Evolutionary conservation across 2,888 invertebrate species (phyloP).

Genomic region (Apomyelois bistriatella): DNA sequence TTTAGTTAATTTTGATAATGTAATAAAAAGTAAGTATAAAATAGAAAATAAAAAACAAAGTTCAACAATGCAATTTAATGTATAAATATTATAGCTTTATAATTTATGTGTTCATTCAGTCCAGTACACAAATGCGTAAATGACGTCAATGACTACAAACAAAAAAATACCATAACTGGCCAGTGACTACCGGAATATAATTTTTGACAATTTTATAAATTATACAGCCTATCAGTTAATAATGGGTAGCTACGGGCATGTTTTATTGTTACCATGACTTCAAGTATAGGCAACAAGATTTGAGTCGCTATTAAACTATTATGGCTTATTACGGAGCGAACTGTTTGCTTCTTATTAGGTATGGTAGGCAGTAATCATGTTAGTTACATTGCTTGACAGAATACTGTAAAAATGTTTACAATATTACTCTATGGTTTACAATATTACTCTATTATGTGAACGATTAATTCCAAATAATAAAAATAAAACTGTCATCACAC

Average conservation of each 20-base stretch:
- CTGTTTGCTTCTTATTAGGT: constrained; percentile 7
- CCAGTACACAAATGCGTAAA: background rate
- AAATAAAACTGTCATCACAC: too few relatives aligned
- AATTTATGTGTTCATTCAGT: too few relatives aligned
- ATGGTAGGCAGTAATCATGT: background rate
- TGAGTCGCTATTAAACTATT: constrained; percentile 17
- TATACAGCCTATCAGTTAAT: constrained; percentile 65
- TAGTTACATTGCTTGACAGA: background rate
- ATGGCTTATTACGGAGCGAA: constrained; percentile 8
- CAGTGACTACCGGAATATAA: constrained; percentile 78
- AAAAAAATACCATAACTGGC: constrained; percentile 70
- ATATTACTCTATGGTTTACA: too few relatives aligned
- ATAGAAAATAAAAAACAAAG: background rate
- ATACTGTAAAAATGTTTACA: too few relatives aligned
- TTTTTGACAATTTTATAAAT: constrained; percentile 78
- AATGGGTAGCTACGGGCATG: constrained; percentile 58
- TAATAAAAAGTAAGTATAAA: background rate
- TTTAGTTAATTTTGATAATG: too few relatives aligned
- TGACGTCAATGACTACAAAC: constrained; percentile 38
- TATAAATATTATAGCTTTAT: too few relatives aligned
- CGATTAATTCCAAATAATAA: too few relatives aligned
- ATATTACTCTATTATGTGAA: too few relatives aligned
- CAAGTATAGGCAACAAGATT: constrained; percentile 22
- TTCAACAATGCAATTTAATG: background rate
- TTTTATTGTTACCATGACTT: constrained; percentile 32